Evolutionary conservation across 1,140 invertebrate species (phyloP).

Genomic region (Platorchestia sp.): DNA sequence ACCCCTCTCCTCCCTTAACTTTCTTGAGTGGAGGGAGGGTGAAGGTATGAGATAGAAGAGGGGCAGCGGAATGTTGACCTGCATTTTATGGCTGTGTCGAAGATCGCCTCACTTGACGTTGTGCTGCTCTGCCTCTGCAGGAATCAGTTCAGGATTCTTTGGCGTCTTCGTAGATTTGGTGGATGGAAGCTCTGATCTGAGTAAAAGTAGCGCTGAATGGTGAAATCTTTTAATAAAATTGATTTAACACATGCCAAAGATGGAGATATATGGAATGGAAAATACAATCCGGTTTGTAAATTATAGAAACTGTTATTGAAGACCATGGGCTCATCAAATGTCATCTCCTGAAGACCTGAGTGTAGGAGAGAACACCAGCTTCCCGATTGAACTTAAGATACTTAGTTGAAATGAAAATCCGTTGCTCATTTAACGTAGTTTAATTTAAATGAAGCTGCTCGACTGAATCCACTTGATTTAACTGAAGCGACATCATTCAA

Average conservation of each 20-base stretch:
- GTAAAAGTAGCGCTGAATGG: not conserved
- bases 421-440: no score
- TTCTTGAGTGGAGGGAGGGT: constrained; percentile 29
- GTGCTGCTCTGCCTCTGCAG: not conserved
- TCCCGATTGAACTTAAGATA: no score
- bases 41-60: not conserved
- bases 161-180: not conserved
- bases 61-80: constrained; percentile 17
- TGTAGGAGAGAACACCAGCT: not conserved
- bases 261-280: not conserved
- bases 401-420: no score
- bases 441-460: no score
- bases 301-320: not conserved
- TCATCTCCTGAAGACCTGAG: not conserved
- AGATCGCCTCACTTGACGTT: not conserved
- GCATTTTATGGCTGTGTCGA: constrained; percentile 44
- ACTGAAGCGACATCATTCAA: no score
- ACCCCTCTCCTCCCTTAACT: not conserved
- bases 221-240: not conserved
- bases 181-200: not conserved
- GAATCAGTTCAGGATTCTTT: not conserved
- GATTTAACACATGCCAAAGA: not conserved
- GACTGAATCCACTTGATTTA: no score
- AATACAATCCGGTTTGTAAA: not conserved
- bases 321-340: no score